These are phyloP conservation scores for Daboia siamensis DNA, from an alignment of 2,113 vertebrate genomes.

Conservation along the genomic window DNA sequence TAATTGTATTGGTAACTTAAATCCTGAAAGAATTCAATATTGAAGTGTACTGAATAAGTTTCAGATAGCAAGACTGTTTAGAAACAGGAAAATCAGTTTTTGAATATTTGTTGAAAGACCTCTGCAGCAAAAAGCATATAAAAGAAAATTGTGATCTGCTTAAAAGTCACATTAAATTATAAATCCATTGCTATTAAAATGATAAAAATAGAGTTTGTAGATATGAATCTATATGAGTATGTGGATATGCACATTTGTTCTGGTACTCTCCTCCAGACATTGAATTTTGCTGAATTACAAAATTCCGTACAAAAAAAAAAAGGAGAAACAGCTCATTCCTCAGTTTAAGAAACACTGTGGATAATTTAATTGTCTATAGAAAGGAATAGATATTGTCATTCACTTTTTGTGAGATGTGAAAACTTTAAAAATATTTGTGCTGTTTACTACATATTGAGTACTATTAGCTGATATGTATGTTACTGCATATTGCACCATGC, in stretches of 20 bases:
- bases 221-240: neutral
- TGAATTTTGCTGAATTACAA: neutral
- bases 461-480: slow-evolving; percentile 28
- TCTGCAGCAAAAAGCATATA: neutral
- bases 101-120: neutral
- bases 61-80: neutral
- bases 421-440: neutral
- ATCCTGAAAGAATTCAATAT: slow-evolving; percentile 11
- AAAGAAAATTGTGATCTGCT: neutral
- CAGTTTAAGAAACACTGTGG: neutral
- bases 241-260: neutral
- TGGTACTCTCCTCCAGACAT: neutral
- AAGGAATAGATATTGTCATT: slow-evolving; percentile 9
- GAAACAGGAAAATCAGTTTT: neutral
- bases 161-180: neutral
- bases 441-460: slow-evolving; percentile 49
- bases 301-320: neutral
- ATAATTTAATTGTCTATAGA: neutral
- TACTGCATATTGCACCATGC: neutral
- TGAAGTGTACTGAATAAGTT: neutral
- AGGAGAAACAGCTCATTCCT: neutral
- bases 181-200: neutral
- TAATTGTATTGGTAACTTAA: slow-evolving; percentile 3
- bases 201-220: neutral
- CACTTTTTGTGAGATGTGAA: slow-evolving; percentile 3